Percentiles rank a stretch among this genome's conserved stretches.
Conservation (phyloP, 2,797 vertebrate genomes). For the Ctenochaetus hawaiiensis region DNA sequence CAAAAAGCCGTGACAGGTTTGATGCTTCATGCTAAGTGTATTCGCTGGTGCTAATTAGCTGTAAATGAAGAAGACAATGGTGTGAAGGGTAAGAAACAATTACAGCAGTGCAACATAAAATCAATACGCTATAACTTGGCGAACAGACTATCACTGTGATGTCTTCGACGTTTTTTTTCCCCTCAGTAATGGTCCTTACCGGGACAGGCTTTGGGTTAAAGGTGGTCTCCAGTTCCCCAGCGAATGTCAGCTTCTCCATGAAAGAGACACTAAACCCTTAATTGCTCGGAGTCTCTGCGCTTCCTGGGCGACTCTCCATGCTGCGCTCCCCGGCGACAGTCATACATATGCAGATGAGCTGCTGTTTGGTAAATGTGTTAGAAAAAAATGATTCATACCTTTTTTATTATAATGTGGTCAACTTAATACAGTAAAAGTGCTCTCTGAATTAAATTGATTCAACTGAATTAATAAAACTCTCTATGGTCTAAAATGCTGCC, state of each 20-base stretch:
- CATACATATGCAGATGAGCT: constrained; percentile 43
- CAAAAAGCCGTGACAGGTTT: neutral
- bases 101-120: neutral
- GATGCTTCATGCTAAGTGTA: neutral
- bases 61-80: neutral
- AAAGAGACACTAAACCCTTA: constrained; percentile 55
- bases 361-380: constrained; percentile 1
- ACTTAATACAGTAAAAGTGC: neutral
- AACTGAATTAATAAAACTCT: neutral
- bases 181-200: constrained; percentile 32
- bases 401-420: neutral
- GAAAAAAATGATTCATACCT: neutral
- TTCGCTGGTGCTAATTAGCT: neutral
- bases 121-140: constrained; percentile 3
- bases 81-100: neutral
- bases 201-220: constrained; percentile 50
- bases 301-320: constrained; percentile 19
- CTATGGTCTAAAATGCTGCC: constrained; percentile 3
- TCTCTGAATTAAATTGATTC: neutral
- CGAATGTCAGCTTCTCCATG: constrained; percentile 50
- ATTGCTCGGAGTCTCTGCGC: constrained; percentile 55
- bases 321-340: constrained; percentile 34
- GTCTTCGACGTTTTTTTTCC: neutral
- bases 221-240: constrained; percentile 48
- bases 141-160: neutral